A percentile compares a stretch with the other conserved stretches of the same genome.
Evolutionary conservation across 2,888 invertebrate species (phyloP).

Genomic region (Arge pagana): DNA sequence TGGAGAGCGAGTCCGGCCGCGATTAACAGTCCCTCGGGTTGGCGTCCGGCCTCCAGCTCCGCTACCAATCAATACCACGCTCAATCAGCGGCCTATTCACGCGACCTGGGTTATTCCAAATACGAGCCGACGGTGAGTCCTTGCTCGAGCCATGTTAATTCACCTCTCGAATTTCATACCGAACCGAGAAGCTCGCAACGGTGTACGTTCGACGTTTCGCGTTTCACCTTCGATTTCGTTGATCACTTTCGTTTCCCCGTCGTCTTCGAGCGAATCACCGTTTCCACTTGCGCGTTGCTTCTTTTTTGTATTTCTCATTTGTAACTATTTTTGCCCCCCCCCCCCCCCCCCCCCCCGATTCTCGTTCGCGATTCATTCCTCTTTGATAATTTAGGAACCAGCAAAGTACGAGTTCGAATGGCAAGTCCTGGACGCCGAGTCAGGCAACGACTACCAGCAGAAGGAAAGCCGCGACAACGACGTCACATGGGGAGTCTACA

Average conservation of each 20-base stretch:
- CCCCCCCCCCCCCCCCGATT: too few species aligned
- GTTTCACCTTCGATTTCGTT: too few species aligned
- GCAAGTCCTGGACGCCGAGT: slow-evolving; percentile 50
- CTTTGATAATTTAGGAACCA: slow-evolving; percentile 40
- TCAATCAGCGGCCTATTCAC: slow-evolving; percentile 12
- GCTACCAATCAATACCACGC: slow-evolving; percentile 9
- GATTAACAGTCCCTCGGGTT: slow-evolving; percentile 4
- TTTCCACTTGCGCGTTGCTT: not conserved
- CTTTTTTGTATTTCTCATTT: slow-evolving; percentile 28
- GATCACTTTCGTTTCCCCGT: too few species aligned
- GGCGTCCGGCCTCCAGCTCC: slow-evolving; percentile 1
- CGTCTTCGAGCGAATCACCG: not conserved
- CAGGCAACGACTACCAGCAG: slow-evolving; percentile 55
- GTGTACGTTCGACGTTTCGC: too few species aligned
- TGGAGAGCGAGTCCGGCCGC: slow-evolving; percentile 6
- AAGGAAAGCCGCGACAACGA: slow-evolving; percentile 55
- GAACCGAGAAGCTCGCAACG: too few species aligned
- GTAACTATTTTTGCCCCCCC: too few species aligned
- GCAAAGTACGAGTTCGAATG: slow-evolving; percentile 54
- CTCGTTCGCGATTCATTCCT: too few species aligned
- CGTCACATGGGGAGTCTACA: slow-evolving; percentile 54
- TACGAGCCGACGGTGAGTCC: not conserved
- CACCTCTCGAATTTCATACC: not conserved
- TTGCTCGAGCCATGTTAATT: not conserved
- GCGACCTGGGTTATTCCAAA: not conserved